Evolutionary conservation across 2,797 vertebrate species (phyloP).

Genomic region (Salarias fasciatus): DNA sequence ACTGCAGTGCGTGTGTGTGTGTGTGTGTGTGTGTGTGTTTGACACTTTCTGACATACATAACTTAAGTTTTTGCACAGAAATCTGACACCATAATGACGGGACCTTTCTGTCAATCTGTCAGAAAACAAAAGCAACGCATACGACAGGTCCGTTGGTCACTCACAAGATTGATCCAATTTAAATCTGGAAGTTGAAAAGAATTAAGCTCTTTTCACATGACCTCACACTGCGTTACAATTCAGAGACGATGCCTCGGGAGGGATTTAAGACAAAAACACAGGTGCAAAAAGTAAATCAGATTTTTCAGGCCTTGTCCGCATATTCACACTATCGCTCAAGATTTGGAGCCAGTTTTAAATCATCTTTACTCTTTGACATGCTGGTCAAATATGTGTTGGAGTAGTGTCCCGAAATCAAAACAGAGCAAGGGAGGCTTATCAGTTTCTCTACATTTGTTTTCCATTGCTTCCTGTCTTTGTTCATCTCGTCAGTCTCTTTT

Average conservation of each 20-base stretch:
- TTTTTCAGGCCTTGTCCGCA: slow-evolving; percentile 12
- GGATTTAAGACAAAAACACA: slow-evolving; percentile 37
- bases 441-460: slow-evolving; percentile 16
- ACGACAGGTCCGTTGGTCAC: slow-evolving; percentile 47
- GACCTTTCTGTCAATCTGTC: slow-evolving; percentile 60
- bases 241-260: slow-evolving; percentile 11
- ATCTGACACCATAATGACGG: slow-evolving; percentile 74
- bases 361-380: slow-evolving; percentile 1
- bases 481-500: slow-evolving; percentile 2
- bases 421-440: neutral
- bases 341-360: neutral
- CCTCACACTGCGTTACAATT: slow-evolving; percentile 35
- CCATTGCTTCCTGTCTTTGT: slow-evolving; percentile 9
- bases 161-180: slow-evolving; percentile 47
- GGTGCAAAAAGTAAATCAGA: slow-evolving; percentile 20
- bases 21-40: slow-evolving; percentile 34
- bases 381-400: slow-evolving; percentile 7
- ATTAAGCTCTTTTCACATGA: slow-evolving; percentile 52
- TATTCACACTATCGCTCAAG: neutral
- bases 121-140: slow-evolving; percentile 52
- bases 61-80: slow-evolving; percentile 72
- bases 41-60: slow-evolving; percentile 65
- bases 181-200: slow-evolving; percentile 48
- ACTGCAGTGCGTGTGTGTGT: slow-evolving; percentile 55
- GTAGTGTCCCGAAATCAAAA: neutral